These are phyloP conservation scores for Sanderia malayensis DNA, from an alignment of 30 jellyfish, hydroid and myxozoan genomes.

Conservation along the genomic window DNA sequence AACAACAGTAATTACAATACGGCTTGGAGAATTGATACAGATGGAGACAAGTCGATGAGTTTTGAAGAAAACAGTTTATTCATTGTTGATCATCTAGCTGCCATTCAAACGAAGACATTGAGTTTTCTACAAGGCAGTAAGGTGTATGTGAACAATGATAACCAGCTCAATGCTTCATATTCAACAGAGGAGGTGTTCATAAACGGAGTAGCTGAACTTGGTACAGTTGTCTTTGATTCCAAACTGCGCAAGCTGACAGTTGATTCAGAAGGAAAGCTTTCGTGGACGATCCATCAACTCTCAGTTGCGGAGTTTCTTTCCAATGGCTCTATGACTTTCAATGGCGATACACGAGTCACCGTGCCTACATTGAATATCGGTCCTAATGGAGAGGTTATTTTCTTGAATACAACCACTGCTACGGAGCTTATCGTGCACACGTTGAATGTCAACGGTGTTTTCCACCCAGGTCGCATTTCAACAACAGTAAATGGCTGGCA, in stretches of 20 bases:
- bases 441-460: slow-evolving; percentile 22
- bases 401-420: slow-evolving; percentile 14
- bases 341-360: slow-evolving; percentile 3
- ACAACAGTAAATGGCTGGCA: slow-evolving; percentile 58
- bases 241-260: slow-evolving; percentile 16
- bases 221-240: slow-evolving; percentile 13
- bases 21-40: slow-evolving; percentile 33
- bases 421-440: slow-evolving; percentile 35
- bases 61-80: slow-evolving; percentile 10
- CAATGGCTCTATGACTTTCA: slow-evolving; percentile 35
- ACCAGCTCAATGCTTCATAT: background rate
- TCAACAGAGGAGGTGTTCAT: slow-evolving; percentile 7
- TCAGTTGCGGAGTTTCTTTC: slow-evolving; percentile 8
- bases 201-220: slow-evolving; percentile 16
- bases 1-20: background rate
- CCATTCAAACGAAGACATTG: slow-evolving; percentile 12
- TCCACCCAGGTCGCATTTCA: slow-evolving; percentile 37
- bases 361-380: slow-evolving; percentile 32
- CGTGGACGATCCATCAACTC: slow-evolving; percentile 3
- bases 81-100: background rate
- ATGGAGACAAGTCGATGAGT: slow-evolving; percentile 8
- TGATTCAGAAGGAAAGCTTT: slow-evolving; percentile 24
- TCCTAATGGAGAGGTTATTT: slow-evolving; percentile 24
- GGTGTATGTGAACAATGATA: slow-evolving; percentile 5
- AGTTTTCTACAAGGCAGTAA: slow-evolving; percentile 17